Evolutionary conservation across 2,888 invertebrate species (phyloP), one percentile per base, ranked within the genome.

Genomic region (Geophilus truncorum): DNA sequence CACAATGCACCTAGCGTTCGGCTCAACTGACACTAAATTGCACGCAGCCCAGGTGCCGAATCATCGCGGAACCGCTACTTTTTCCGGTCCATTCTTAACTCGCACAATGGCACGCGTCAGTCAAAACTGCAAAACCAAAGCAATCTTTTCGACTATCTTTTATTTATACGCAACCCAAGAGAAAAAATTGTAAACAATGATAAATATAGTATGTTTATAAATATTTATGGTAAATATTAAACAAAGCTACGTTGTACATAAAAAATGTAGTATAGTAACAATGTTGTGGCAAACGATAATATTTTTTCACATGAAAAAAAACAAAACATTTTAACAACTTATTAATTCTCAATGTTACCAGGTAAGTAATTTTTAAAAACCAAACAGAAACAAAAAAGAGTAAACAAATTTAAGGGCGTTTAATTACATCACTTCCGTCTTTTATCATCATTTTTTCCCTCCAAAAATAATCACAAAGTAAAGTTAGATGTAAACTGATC

Each of bases 41-140:
- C 62, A 62, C 15, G 62, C 62, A 62, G 15, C 62, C 62, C 62
- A 62, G 62, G 62, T 62, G 62, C 62, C 62, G 62, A 62, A 25
- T 62, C 62, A 62, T 62, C 62, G 15, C 62, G 25, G 62, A 62
- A 62, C 62, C 62, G 62, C 62, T 62, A 62, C 62, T 62, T 62
- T 62, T 62, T 62, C 62, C 62, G 62, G 62, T 62, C 62, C 62
- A 62, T 62, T 62, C 62, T 62, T 62, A 62, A 62, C 25, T 25
- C 23, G 25, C 62, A 62, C 62, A 62, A 62, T 62, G 62, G 62
- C 62, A 62, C 62, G 25, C 25, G 62, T 62, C 62, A 25, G 9
- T 62, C 62, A 62, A 62, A 62, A 25, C 62, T 28, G 15, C 25
- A 25, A 45, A 62, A 23, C 25, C 62, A 62, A 62, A 62, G 21